Evolutionary conservation across 2,113 vertebrate genomes (phyloP), one percentile per base, ranked within the genome.

Genomic region (Apteryx mantelli): DNA sequence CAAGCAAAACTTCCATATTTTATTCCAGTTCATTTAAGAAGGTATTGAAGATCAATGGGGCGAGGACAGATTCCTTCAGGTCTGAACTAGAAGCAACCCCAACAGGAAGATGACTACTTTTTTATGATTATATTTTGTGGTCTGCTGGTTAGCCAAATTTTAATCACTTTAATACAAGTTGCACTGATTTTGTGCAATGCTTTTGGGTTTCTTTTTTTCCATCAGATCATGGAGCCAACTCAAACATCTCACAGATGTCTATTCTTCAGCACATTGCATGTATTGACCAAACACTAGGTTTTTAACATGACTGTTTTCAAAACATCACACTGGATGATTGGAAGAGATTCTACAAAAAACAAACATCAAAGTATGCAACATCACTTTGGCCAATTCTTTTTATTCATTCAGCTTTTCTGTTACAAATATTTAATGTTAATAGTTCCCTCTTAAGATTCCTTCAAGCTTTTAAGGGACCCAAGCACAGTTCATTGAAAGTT

Each of bases 11-110:
- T 91, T 92, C 79, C 38, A 56, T 93, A 87, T 89, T 94, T 97
- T 94, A 82, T 89, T 95, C 56, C 78, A 76, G 52, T 79, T 89
- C 89, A 95, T 95, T 97, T 94, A 65, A 70, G 80, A 94, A 89
- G 38, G 44, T 96, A 94, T 91, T 93, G 87, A 91, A 93, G 82
- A 93, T 87, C 95, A 96, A 36, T 94, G 93, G 44, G 32, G 65
- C 0, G 6, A 96, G 48, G 38, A 92, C 52, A 91, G 78, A 93
- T 85, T 89, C 38, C 75, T 89, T 56, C 40, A 63, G 81, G 22
- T 91, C 56, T 91, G 69, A 94, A 87, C 65, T 76, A 87, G 77
- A 92, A 89, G n/a, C 32, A 85, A 48, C 28, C 46, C 42, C 75
- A 82, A 69, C 16, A 89, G 70, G 61, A 94, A 89, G 69, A 95